A percentile compares a stretch with the other conserved stretches of the same genome.
Conservation (phyloP, 2,888 invertebrate species). For the Eumacrocentrus americanus region DNA sequence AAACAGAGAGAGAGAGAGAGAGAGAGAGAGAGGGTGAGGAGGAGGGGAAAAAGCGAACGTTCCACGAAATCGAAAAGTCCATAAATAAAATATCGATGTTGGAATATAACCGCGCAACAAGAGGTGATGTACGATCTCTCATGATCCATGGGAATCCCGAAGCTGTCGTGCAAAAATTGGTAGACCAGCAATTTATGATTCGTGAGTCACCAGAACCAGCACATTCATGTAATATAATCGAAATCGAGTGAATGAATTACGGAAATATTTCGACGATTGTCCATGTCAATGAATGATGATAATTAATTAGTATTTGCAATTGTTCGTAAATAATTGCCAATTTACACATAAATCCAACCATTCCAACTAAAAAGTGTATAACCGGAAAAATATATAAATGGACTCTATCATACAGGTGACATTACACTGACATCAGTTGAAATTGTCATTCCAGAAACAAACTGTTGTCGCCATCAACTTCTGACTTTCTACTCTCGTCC, state of each 20-base stretch:
- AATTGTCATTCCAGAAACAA: slow-evolving; percentile 20
- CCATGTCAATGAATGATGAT: neutral
- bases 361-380: too few species aligned
- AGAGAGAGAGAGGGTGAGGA: neutral
- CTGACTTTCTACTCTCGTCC: neutral
- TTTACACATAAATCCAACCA: neutral
- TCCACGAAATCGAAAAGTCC: slow-evolving; percentile 9
- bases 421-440: neutral
- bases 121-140: slow-evolving; percentile 13
- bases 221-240: slow-evolving; percentile 13
- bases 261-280: neutral
- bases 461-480: neutral
- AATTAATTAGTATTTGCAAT: neutral
- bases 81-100: slow-evolving; percentile 20
- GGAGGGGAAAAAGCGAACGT: neutral
- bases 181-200: slow-evolving; percentile 12
- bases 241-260: slow-evolving; percentile 10
- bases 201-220: neutral
- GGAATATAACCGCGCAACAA: slow-evolving; percentile 20
- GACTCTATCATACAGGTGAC: neutral
- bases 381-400: neutral
- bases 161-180: slow-evolving; percentile 16
- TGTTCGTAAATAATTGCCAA: neutral
- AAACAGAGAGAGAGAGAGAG: neutral
- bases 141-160: slow-evolving; percentile 22